These are phyloP conservation scores for Taenioides sp. DNA, from an alignment of 2,797 vertebrate species.

Conservation along the genomic window DNA sequence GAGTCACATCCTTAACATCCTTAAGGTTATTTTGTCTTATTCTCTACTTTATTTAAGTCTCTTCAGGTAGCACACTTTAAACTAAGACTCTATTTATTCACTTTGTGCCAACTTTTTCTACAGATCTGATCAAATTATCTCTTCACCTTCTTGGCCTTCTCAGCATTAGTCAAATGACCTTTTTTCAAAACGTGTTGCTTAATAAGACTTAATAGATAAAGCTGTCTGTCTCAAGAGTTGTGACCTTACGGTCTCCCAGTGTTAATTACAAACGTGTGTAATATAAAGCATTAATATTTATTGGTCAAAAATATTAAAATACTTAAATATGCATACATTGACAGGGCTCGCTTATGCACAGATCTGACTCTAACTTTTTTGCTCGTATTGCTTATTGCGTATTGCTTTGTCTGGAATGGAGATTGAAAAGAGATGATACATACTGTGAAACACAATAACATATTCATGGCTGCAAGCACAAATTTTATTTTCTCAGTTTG, in stretches of 20 bases:
- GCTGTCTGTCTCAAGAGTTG: background rate
- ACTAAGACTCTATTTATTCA: background rate
- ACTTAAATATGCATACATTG: too few relatives aligned
- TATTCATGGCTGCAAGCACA: too few relatives aligned
- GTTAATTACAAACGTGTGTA: background rate
- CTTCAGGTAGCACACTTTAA: background rate
- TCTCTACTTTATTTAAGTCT: background rate
- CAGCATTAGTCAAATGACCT: conserved; percentile 1
- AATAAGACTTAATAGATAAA: background rate
- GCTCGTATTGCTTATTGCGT: too few relatives aligned
- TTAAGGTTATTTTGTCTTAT: background rate
- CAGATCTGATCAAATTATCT: conserved; percentile 6
- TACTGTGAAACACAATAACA: too few relatives aligned
- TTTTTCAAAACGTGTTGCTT: background rate
- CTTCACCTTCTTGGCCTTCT: background rate
- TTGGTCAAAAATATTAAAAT: too few relatives aligned
- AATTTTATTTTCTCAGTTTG: too few relatives aligned
- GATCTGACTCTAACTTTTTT: too few relatives aligned
- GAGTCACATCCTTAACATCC: background rate
- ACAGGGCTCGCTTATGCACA: too few relatives aligned
- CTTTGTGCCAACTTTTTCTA: background rate
- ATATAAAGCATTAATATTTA: background rate
- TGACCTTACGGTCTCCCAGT: background rate
- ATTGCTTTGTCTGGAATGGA: too few relatives aligned
- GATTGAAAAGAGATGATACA: too few relatives aligned